A percentile compares a stretch with the other conserved stretches of the same genome.
phyloP scores from a whole-genome alignment of 2,113 vertebrate genomes.

The Hiodon alosoides region DNA sequence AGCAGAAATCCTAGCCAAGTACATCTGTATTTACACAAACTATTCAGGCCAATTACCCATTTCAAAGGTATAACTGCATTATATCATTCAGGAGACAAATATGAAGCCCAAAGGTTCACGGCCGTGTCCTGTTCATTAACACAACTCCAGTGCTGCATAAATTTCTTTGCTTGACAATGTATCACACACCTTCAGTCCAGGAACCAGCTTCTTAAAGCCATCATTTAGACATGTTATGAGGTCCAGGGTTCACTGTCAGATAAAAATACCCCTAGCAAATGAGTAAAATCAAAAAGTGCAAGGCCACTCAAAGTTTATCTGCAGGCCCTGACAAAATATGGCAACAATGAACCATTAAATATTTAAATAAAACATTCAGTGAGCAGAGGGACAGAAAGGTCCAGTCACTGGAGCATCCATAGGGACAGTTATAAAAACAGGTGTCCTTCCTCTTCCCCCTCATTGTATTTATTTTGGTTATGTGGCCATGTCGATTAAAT shows the following conservation, averaged over 20 bases:
- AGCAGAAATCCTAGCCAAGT: neutral
- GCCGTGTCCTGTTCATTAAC: no score
- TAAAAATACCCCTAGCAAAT: neutral
- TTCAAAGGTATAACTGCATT: no score
- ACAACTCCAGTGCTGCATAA: no score
- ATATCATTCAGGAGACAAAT: no score
- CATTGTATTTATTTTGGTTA: neutral
- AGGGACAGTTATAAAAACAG: neutral
- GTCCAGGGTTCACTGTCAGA: neutral
- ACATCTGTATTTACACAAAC: neutral
- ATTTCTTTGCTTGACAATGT: neutral
- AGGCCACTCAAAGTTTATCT: neutral
- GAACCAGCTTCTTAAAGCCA: conserved; percentile 11
- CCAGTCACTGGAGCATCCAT: neutral
- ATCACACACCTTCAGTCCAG: neutral
- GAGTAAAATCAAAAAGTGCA: neutral
- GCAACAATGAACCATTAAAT: conserved; percentile 2
- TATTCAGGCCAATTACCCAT: neutral
- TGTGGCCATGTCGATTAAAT: neutral
- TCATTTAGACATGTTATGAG: neutral
- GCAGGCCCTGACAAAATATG: conserved; percentile 3
- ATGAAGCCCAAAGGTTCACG: no score
- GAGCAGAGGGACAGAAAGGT: neutral
- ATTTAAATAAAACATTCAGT: conserved; percentile 13
- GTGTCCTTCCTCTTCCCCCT: neutral